Conservation (phyloP, 2,113 vertebrate species). For the Hyperoodon ampullatus region DNA sequence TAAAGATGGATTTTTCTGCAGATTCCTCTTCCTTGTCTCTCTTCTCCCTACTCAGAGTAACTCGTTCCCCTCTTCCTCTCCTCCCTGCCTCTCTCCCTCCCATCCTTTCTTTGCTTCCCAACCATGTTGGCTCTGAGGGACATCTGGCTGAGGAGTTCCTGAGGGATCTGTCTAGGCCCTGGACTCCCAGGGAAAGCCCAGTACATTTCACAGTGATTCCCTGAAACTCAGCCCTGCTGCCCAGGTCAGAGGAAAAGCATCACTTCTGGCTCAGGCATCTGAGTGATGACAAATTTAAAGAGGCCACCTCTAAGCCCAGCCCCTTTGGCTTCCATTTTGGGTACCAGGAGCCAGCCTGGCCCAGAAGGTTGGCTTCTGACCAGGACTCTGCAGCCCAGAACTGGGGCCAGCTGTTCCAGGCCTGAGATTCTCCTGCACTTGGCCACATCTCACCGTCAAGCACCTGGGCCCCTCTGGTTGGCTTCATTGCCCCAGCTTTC, state of each 20-base stretch:
- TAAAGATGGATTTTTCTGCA: background rate
- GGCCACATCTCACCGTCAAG: background rate
- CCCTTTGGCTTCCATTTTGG: slow-evolving; percentile 38
- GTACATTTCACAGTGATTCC: background rate
- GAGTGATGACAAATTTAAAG: slow-evolving; percentile 46
- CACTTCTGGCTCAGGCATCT: background rate
- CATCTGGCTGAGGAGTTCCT: background rate
- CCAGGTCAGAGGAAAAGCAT: slow-evolving; percentile 4
- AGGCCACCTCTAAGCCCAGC: background rate
- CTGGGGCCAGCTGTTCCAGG: background rate
- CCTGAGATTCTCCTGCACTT: background rate
- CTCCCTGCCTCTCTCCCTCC: background rate
- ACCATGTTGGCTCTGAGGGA: background rate
- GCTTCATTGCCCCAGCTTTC: background rate
- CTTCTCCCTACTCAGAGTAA: background rate
- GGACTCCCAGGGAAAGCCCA: background rate
- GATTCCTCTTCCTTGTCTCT: background rate
- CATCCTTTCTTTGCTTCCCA: background rate
- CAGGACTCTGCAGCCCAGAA: slow-evolving; percentile 27
- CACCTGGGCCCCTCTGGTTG: background rate
- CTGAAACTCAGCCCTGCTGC: background rate
- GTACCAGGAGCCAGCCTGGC: slow-evolving; percentile 36
- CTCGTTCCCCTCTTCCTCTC: background rate
- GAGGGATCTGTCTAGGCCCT: background rate
- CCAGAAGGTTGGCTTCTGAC: slow-evolving; percentile 30